Conservation (phyloP, 2,888 invertebrate genomes). For the Chymomyza caudatula region DNA sequence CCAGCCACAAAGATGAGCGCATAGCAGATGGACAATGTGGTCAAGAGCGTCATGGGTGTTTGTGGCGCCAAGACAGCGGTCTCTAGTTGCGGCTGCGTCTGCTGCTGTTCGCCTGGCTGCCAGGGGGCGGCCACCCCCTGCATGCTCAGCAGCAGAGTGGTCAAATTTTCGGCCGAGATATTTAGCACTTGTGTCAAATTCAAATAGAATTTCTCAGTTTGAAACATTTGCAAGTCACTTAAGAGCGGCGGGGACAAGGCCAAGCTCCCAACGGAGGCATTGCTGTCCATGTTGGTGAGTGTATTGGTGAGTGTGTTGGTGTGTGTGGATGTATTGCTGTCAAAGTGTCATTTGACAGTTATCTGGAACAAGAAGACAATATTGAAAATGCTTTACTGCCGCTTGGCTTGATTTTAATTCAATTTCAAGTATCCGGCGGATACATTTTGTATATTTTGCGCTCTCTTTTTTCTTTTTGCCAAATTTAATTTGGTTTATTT, state of each 20-base stretch:
- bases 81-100: too few species aligned
- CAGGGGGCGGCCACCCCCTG: slow-evolving; percentile 35
- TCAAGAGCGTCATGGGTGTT: slow-evolving; percentile 58
- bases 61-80: slow-evolving; percentile 11
- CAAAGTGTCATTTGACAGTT: not conserved
- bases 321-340: not conserved
- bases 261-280: slow-evolving; percentile 12
- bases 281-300: not conserved
- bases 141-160: slow-evolving; percentile 48
- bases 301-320: not conserved
- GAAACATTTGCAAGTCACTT: slow-evolving; percentile 54
- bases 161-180: slow-evolving; percentile 74
- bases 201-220: slow-evolving; percentile 72
- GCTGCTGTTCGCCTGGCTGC: slow-evolving; percentile 14
- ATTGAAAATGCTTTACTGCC: not conserved
- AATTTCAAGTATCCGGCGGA: not conserved
- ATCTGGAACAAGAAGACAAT: not conserved
- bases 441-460: not conserved
- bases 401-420: not conserved
- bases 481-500: slow-evolving; percentile 5
- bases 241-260: slow-evolving; percentile 20
- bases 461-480: not conserved
- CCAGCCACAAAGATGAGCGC: slow-evolving; percentile 82
- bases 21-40: slow-evolving; percentile 85
- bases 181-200: slow-evolving; percentile 75